These are phyloP conservation scores for Brachionus paranguensis DNA, from an alignment of 1,140 invertebrate species.

Conservation along the genomic window DNA sequence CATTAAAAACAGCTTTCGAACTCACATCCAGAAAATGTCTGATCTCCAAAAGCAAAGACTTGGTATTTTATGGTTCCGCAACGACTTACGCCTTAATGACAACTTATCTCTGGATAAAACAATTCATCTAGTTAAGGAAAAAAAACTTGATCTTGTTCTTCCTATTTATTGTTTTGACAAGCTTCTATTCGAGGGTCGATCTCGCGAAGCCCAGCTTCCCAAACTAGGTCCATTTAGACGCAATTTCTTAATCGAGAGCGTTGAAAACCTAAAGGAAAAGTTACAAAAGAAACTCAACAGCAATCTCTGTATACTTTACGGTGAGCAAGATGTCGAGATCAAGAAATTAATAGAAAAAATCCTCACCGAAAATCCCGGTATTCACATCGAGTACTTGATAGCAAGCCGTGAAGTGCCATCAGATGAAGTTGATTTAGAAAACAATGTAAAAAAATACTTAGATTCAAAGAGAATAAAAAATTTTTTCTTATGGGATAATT, in stretches of 20 bases:
- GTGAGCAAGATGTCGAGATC: conserved; percentile 50
- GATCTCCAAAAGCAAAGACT: conserved; percentile 13
- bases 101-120: conserved; percentile 44
- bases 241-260: conserved; percentile 49
- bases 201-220: conserved; percentile 49
- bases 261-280: conserved; percentile 46
- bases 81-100: conserved; percentile 51
- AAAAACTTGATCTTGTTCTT: conserved; percentile 45
- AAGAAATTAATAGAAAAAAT: conserved; percentile 47
- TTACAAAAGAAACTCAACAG: conserved; percentile 45
- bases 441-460: conserved; percentile 43
- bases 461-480: conserved; percentile 45
- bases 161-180: conserved; percentile 56
- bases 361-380: conserved; percentile 41
- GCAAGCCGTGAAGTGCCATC: not conserved
- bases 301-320: conserved; percentile 46
- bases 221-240: conserved; percentile 50
- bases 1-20: not conserved
- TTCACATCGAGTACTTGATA: conserved; percentile 31
- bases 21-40: not conserved
- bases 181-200: conserved; percentile 47
- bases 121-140: conserved; percentile 42
- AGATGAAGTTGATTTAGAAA: conserved; percentile 54
- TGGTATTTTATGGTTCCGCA: conserved; percentile 43
- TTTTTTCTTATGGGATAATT: conserved; percentile 51